These are phyloP conservation scores for Capra hircus DNA, from an alignment of 2,113 vertebrate genomes.

Conservation along the genomic window DNA sequence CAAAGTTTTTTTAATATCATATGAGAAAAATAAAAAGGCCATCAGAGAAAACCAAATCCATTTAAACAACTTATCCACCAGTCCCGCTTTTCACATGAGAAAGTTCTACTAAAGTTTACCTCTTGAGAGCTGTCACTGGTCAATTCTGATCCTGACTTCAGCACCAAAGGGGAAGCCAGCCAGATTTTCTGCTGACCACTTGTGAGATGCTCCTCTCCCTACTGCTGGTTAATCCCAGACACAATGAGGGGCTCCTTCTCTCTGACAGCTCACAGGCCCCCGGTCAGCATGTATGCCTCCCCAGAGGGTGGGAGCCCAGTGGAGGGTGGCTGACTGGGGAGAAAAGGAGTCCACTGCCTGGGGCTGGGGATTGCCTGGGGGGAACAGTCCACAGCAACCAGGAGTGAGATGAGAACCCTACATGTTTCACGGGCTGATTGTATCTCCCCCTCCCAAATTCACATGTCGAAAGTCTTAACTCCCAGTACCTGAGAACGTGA, in stretches of 20 bases:
- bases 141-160: not conserved
- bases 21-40: not conserved
- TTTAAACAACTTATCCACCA: not conserved
- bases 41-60: not conserved
- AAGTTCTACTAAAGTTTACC: not conserved
- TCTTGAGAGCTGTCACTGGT: not conserved
- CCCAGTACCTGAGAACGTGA: not conserved
- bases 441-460: not conserved
- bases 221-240: not conserved
- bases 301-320: not conserved
- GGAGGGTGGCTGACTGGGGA: not conserved
- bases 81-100: not conserved
- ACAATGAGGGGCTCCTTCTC: not conserved
- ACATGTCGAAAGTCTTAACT: not conserved
- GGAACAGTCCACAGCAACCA: not conserved
- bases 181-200: not conserved
- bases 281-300: not conserved
- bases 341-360: not conserved
- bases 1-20: not conserved
- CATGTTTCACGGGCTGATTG: not conserved
- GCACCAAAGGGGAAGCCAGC: not conserved
- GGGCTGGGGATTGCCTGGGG: not conserved
- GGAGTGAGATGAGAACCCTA: not conserved
- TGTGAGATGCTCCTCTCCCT: not conserved
- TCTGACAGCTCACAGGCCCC: not conserved